Base-by-base conservation (phyloP, 1,140 invertebrate genomes). In the Coptotermes formosanus region DNA sequence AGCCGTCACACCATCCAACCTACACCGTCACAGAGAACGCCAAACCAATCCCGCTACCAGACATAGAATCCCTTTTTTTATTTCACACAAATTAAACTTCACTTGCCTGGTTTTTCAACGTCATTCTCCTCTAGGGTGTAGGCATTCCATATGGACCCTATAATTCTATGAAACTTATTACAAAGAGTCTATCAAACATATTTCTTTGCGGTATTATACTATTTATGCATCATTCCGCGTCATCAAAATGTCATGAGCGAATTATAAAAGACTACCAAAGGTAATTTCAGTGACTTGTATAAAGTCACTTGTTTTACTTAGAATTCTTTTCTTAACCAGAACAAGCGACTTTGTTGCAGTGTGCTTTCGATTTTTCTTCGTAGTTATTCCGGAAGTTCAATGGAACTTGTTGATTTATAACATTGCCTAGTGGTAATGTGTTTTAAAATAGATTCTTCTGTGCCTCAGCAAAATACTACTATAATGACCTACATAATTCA, bases 21-120 rank as follows among this genome's bases (percentile, higher is more conserved):
- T 75, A 75, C 64, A 75, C 64, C 64, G 64, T 75, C 64, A 75
- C 25, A 75, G 64, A n/a, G 64, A 75, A 30, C 25, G 64, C 64
- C 64, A 75, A 75, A 30, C 64, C 64, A 75, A 75, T 75, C 64
- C 64, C n/a, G 64, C 25, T 7, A 75, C 25, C n/a, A 75, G 64
- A 30, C 64, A 75, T 3, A 75, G 11, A 75, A 2, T 11, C 64
- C n/a, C 14, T 30, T 30, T 75, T 75, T 55, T 55, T 55, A 55
- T 55, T 55, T 55, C n/a, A 75, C 64, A 75, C 64, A 75, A 75
- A 75, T 75, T 75, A 75, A 75, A 75, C 64, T 75, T 75, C 64
- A 75, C 64, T 75, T 75, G 64, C 64, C 64, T 12, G n/a, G 25
- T 30, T 75, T 75, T 75, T 75, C 64, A 75, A 75, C 64, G 64